Evolutionary conservation across 1,140 invertebrate genomes (phyloP).

Genomic region (Drosophila lini): DNA sequence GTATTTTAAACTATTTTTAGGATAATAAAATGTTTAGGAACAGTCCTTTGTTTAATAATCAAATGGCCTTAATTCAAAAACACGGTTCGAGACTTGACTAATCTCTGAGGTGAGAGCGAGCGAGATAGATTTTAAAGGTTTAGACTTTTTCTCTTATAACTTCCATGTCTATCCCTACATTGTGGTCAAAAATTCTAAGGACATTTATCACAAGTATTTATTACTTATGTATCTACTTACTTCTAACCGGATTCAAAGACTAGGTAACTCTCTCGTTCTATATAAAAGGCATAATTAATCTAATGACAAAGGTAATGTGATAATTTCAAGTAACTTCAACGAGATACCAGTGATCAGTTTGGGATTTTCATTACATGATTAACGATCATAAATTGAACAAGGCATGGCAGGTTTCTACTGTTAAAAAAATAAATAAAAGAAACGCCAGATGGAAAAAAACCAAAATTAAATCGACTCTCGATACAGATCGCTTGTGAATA

Average conservation of each 20-base stretch:
- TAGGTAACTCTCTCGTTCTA: not conserved
- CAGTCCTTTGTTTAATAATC: not conserved
- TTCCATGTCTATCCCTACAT: too few species aligned
- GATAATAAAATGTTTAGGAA: not conserved
- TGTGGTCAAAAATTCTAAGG: too few species aligned
- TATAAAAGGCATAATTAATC: not conserved
- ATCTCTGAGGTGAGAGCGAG: not conserved
- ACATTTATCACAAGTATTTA: not conserved
- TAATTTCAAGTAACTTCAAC: not conserved
- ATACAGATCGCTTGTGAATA: constrained; percentile 8
- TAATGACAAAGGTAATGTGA: not conserved
- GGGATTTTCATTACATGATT: constrained; percentile 15
- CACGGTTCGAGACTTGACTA: too few species aligned
- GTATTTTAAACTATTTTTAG: not conserved
- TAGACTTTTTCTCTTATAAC: too few species aligned
- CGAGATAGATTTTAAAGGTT: not conserved
- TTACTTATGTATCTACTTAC: not conserved
- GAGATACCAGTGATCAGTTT: not conserved
- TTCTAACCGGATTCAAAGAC: not conserved
- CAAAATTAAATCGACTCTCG: constrained; percentile 10
- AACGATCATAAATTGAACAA: constrained; percentile 13
- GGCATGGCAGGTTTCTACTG: not conserved
- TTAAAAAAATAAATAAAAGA: not conserved
- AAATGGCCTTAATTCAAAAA: too few species aligned
- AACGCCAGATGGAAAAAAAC: constrained; percentile 4